These are phyloP conservation scores for Dasypus novemcinctus DNA, from an alignment of 2,113 vertebrate species.

Conservation along the genomic window DNA sequence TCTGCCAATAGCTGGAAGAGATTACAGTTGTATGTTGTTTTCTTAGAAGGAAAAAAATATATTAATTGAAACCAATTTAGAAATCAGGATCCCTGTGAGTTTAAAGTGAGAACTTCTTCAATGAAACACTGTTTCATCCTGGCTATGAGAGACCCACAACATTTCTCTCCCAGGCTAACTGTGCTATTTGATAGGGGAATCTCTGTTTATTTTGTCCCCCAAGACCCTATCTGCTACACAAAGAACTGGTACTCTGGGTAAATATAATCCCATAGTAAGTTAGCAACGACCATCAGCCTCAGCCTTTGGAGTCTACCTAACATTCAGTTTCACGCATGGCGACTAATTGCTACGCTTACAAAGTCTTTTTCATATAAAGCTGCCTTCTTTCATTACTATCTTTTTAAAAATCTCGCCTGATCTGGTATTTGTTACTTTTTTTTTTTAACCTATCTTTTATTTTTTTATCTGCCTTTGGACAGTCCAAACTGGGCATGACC, in stretches of 20 bases:
- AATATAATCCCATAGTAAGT: slow-evolving; percentile 13
- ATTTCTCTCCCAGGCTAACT: slow-evolving; percentile 68
- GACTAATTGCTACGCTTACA: background rate
- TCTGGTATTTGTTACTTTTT: background rate
- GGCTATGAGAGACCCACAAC: slow-evolving; percentile 53
- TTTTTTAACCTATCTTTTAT: slow-evolving; percentile 8
- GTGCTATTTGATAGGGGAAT: slow-evolving; percentile 68
- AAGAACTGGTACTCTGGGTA: background rate
- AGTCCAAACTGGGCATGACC: background rate
- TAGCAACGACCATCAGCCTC: background rate
- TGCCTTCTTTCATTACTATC: slow-evolving; percentile 5
- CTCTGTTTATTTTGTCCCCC: slow-evolving; percentile 29
- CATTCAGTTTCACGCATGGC: background rate
- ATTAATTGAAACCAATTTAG: slow-evolving; percentile 78
- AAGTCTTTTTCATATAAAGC: slow-evolving; percentile 32
- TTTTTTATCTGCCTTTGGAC: background rate
- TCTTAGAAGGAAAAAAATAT: slow-evolving; percentile 63
- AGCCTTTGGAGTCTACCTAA: background rate
- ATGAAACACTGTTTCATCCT: slow-evolving; percentile 66
- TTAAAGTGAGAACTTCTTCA: slow-evolving; percentile 67
- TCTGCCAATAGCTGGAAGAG: slow-evolving; percentile 66
- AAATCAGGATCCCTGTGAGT: slow-evolving; percentile 65
- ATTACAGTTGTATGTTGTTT: slow-evolving; percentile 70
- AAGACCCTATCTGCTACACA: slow-evolving; percentile 31
- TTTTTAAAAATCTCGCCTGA: slow-evolving; percentile 1